phyloP scores from a whole-genome alignment of 2,797 vertebrate species.

The Syndactyla subalaris region DNA sequence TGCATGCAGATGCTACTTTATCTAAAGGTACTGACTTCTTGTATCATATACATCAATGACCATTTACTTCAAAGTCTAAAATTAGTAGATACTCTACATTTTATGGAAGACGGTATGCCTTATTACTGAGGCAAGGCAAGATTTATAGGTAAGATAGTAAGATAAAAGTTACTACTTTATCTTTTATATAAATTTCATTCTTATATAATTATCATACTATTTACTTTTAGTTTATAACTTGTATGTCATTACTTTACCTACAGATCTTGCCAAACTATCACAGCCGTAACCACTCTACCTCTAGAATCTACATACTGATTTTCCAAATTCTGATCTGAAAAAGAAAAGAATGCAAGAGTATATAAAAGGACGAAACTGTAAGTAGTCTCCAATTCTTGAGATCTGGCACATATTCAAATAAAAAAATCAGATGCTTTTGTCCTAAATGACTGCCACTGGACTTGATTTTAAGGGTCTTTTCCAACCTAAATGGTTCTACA shows the following conservation, averaged over 20 bases:
- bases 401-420: neutral
- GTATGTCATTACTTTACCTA: neutral
- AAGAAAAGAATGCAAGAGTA: neutral
- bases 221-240: neutral
- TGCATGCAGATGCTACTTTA: neutral
- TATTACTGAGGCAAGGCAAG: neutral
- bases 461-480: neutral
- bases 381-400: neutral
- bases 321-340: slow-evolving; percentile 27
- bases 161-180: neutral
- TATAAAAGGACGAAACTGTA: neutral
- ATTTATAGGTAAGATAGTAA: slow-evolving; percentile 29
- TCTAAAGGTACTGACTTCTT: neutral
- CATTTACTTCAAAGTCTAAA: neutral
- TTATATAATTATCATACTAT: neutral
- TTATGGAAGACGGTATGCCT: neutral
- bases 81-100: neutral
- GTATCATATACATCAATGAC: neutral
- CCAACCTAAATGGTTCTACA: neutral
- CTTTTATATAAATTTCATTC: neutral
- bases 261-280: slow-evolving; percentile 27
- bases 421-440: neutral
- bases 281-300: neutral
- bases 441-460: neutral
- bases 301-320: slow-evolving; percentile 30